Evolutionary conservation across 30 jellyfish, hydroid and myxozoan genomes (phyloP).

Genomic region (Nemopilema nomurai): DNA sequence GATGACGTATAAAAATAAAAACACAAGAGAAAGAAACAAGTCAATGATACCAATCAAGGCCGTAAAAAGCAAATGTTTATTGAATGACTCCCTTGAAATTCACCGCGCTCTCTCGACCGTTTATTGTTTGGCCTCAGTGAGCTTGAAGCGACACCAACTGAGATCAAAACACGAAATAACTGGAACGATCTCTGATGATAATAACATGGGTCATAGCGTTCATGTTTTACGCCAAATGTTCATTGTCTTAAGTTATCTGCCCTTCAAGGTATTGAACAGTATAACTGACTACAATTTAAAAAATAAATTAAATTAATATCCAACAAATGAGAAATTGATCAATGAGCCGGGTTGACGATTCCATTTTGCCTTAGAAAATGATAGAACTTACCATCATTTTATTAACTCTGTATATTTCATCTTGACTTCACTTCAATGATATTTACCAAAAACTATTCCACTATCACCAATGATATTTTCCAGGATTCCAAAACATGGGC

Average conservation of each 20-base stretch:
- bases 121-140: not conserved
- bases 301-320: too few species aligned
- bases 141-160: not conserved
- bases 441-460: not conserved
- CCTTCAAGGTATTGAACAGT: too few species aligned
- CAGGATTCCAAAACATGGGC: not conserved
- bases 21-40: not conserved
- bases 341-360: too few species aligned
- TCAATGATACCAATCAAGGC: too few species aligned
- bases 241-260: too few species aligned
- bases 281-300: too few species aligned
- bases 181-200: not conserved
- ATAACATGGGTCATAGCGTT: not conserved
- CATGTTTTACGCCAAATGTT: not conserved
- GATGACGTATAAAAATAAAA: not conserved
- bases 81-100: not conserved
- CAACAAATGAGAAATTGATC: not conserved
- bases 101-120: not conserved
- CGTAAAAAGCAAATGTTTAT: not conserved
- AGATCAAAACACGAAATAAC: not conserved
- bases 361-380: too few species aligned
- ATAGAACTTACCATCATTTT: not conserved
- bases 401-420: not conserved
- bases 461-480: not conserved
- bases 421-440: not conserved